Base-by-base conservation (phyloP, 2,888 invertebrate genomes). In the Eupithecia centaureata region DNA sequence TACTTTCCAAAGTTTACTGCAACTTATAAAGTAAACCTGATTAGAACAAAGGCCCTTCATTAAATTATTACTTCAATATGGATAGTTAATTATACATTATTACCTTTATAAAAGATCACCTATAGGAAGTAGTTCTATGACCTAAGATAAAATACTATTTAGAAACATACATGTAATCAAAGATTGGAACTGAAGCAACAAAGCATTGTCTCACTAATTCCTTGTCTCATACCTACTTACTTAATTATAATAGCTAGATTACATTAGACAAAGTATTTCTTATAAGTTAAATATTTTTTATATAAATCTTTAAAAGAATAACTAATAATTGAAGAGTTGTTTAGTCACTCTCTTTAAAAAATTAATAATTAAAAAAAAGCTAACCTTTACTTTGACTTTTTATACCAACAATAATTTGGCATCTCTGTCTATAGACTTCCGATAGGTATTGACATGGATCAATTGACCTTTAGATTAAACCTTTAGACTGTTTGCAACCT, bases 1-100 rank as follows among this genome's bases (percentile, higher is more conserved):
- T 32, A 68, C 61, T 64, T 71, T 59, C 51, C 25, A 62, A 71
- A 65, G 59, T 51, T 51, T 67, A 27, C 27, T 57, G 28, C 28
- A 27, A 52, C 10, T 27, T 27, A 57, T 57, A 22, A 22, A n/a
- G 57, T 18, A 30, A 57, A 30, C 57, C 30, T 33, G 32, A 18
- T 30, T 56, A 32, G 12, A 57, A 57, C 57, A 57, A 57, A 33
- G 57, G 56, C 56, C 10, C 27, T 28, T 5, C 28, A 28, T 15
- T 1, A 56, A 28, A 28, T 13, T 7, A n/a, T 10, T 3, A 30
- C 57, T 32, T 10, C 32, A n/a, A n/a, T 30, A 47, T 51, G n/a
- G n/a, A n/a, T n/a, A n/a, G n/a, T n/a, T n/a, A 25, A 25, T 25
- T 13, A 5, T 51, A 5, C 25, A 2, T 12, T 51, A 51, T 25